Evolutionary conservation across 2,888 invertebrate species (phyloP), one percentile per base, ranked within the genome.

Genomic region (Lepidocyrtoides sp.): DNA sequence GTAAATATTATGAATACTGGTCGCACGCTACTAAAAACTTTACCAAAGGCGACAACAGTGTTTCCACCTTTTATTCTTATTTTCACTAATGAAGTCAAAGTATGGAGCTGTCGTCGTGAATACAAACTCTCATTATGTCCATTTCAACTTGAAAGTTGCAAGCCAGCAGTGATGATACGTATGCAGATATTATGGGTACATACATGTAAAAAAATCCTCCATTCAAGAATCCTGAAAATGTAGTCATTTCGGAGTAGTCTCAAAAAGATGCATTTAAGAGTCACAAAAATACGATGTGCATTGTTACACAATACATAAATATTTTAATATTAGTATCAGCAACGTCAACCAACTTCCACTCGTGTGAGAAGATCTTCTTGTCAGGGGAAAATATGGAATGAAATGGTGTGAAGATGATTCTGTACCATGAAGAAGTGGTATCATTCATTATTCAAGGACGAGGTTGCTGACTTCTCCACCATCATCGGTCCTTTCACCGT

Each of bases 361-460:
- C 36, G 48, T 48, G 48, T 48, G n/a, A n/a, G 48, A 2, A 48
- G 48, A 12, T 32, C 29, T 66, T 66, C 32, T 29, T 36, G 20
- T n/a, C 20, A 72, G 44, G 14, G 48, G 48, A 48, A 72, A 81
- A 81, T 81, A 66, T 54, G 44, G 26, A 75, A 32, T 75, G 72
- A 41, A 72, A 75, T 17, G 84, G 54, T 32, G 54, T 26, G 51
- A 48, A 51, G 51, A 57, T 82, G 32, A 60, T 60, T 82, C 41
- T 23, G n/a, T 51, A 14, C 17, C 51, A 23, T 77, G n/a, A n/a
- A n/a, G 48, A n/a, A 81, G 29, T 17, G 20, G 72, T 29, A 81
- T 36, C 66, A 81, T 66, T 81, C 51, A 88, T 88, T 66, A 88
- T 88, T 81, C 88, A 88, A 81, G 88, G 88, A 88, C 81, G 66